Evolutionary conservation across 1,140 invertebrate genomes (phyloP).

Genomic region (Drosophila nannoptera): DNA sequence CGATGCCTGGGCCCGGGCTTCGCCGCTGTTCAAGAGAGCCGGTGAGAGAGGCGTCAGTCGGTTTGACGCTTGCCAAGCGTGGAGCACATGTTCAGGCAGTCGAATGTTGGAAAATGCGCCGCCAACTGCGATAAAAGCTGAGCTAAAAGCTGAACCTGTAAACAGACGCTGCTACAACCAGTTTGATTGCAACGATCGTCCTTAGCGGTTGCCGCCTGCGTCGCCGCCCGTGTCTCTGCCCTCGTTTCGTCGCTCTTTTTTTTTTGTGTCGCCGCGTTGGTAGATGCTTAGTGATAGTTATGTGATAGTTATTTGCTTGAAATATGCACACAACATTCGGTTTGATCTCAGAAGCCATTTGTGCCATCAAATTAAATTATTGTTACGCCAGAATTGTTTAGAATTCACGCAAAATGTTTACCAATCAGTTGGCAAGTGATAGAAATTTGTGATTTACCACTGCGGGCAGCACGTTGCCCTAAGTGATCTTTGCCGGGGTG

Average conservation of each 20-base stretch:
- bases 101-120: constrained; percentile 9
- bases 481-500: not conserved
- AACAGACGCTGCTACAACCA: constrained; percentile 52
- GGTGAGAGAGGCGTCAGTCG: constrained; percentile 15
- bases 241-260: not conserved
- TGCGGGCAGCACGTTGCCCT: not conserved
- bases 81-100: constrained; percentile 34
- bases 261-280: constrained; percentile 2
- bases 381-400: not conserved
- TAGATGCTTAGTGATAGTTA: constrained; percentile 29
- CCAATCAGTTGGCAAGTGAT: not conserved
- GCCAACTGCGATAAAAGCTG: constrained; percentile 24
- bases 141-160: constrained; percentile 14
- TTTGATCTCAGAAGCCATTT: constrained; percentile 1
- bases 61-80: constrained; percentile 23
- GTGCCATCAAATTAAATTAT: constrained; percentile 1
- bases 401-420: not conserved
- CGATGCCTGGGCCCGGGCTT: constrained; percentile 5
- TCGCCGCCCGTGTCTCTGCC: not conserved
- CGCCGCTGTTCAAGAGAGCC: not conserved
- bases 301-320: constrained; percentile 21
- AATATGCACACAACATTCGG: not conserved
- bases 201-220: constrained; percentile 42
- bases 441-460: not conserved
- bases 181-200: constrained; percentile 68